Conservation (phyloP, 2,888 invertebrate species). For the Panzeria rudis region DNA sequence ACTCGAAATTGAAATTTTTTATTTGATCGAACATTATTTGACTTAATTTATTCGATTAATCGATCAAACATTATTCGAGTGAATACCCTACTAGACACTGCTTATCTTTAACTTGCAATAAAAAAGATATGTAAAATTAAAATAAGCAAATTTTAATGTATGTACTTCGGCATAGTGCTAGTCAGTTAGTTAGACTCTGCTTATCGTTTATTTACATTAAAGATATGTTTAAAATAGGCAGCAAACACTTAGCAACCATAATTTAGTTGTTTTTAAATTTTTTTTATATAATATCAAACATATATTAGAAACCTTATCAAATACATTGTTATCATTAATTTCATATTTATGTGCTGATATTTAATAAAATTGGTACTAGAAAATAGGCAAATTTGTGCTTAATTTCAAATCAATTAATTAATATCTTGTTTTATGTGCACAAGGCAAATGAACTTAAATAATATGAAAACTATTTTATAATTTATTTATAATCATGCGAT, state of each 20-base stretch:
- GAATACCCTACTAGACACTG: too few relatives aligned
- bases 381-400: background rate
- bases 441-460: background rate
- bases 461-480: background rate
- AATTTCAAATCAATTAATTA: background rate
- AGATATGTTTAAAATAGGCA: background rate
- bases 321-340: background rate
- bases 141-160: background rate
- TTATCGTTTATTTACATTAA: background rate
- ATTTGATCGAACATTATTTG: too few relatives aligned
- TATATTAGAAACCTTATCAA: background rate
- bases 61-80: too few relatives aligned
- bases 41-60: too few relatives aligned
- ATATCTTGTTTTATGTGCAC: background rate
- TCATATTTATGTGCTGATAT: background rate
- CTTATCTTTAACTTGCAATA: constrained; percentile 8
- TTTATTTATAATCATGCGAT: constrained; percentile 1
- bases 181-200: background rate
- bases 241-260: background rate
- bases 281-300: background rate
- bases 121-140: background rate
- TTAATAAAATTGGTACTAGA: too few relatives aligned
- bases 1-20: too few relatives aligned
- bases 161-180: background rate
- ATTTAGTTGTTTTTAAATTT: background rate